Conservation (phyloP, 2,113 vertebrate species). For the Bufo bufo region DNA sequence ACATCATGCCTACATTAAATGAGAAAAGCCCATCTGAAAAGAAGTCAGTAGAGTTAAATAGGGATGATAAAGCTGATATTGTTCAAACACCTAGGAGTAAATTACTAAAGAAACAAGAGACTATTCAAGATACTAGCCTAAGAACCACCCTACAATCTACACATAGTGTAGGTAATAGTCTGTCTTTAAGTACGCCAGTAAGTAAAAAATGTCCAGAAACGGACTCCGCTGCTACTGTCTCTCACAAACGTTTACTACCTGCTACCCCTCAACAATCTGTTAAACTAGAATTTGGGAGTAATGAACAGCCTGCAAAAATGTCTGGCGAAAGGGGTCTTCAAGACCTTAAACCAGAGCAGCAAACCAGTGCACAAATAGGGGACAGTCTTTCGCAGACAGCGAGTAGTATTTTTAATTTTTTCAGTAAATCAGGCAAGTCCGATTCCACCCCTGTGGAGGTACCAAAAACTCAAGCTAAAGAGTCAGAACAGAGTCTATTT, state of each 20-base stretch:
- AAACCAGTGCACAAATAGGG: conserved; percentile 68
- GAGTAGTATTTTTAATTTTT: conserved; percentile 77
- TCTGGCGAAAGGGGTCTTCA: conserved; percentile 51
- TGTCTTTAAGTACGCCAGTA: neutral
- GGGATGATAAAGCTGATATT: neutral
- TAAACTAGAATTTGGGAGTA: neutral
- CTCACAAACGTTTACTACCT: neutral
- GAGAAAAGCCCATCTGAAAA: neutral
- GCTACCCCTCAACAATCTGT: neutral
- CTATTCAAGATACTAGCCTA: neutral
- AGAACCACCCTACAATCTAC: neutral
- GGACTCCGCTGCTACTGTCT: neutral
- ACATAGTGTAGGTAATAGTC: neutral
- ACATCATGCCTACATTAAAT: neutral
- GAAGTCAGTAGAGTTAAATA: neutral
- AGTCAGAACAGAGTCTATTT: conserved; percentile 76
- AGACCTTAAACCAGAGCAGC: conserved; percentile 57
- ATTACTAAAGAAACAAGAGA: conserved; percentile 25
- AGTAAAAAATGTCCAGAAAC: neutral
- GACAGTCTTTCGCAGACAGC: conserved; percentile 43
- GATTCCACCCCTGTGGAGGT: conserved; percentile 61
- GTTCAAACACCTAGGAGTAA: neutral
- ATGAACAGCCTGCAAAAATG: neutral
- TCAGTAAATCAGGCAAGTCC: conserved; percentile 71
- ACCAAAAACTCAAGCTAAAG: conserved; percentile 59